These are phyloP conservation scores for Dinomys branickii DNA, from an alignment of 2,113 vertebrate genomes.

Conservation along the genomic window DNA sequence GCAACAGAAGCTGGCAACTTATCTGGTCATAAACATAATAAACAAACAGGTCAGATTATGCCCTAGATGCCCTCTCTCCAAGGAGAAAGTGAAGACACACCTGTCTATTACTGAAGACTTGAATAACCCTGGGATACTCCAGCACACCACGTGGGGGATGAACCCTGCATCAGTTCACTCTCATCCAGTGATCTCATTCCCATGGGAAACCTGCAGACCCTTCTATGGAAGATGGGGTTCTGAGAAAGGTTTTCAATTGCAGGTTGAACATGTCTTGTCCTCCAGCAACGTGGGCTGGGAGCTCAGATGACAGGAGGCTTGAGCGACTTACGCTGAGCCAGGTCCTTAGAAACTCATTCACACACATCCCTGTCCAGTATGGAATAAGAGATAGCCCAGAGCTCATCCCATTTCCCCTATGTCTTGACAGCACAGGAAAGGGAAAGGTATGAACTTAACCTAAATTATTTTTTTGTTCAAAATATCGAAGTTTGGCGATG, in stretches of 20 bases:
- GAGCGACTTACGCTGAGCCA: neutral
- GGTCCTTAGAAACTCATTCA: neutral
- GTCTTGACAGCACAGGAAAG: neutral
- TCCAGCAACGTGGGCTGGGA: rapidly evolving
- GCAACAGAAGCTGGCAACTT: neutral
- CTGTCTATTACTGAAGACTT: neutral
- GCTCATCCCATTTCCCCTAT: neutral
- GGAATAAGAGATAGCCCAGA: neutral
- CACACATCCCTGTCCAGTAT: neutral
- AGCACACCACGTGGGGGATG: rapidly evolving
- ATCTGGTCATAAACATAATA: neutral
- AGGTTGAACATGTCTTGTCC: too few relatives aligned
- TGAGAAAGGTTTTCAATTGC: neutral
- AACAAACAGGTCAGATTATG: neutral
- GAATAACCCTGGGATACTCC: neutral
- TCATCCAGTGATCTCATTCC: rapidly evolving
- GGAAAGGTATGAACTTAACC: neutral
- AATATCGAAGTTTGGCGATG: neutral
- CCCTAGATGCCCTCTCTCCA: neutral
- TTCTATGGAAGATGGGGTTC: neutral
- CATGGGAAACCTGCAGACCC: neutral
- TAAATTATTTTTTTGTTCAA: neutral
- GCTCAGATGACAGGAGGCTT: neutral
- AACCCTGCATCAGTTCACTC: neutral
- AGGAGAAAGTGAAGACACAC: neutral